Percentiles rank a stretch among this genome's conserved stretches.
Conservation (phyloP, 2,797 vertebrate species). For the Spheniscus humboldti region DNA sequence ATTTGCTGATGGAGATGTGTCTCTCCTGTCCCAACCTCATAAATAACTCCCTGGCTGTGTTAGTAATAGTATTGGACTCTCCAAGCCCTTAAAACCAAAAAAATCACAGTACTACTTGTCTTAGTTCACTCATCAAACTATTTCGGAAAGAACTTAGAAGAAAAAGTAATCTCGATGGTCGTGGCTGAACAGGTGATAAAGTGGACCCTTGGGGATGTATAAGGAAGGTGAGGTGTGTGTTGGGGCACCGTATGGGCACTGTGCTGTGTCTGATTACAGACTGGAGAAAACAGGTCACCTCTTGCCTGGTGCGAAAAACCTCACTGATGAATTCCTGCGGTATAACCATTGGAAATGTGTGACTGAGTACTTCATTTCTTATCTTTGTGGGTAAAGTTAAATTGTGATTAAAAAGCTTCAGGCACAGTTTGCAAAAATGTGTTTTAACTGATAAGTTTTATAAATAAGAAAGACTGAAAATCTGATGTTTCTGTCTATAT, state of each 20-base stretch:
- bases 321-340: not conserved
- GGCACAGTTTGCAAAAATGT: not conserved
- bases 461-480: not conserved
- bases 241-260: accelerated
- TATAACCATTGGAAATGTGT: not conserved
- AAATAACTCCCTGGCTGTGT: not conserved
- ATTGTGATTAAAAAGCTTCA: not conserved
- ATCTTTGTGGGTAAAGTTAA: not conserved
- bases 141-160: not conserved
- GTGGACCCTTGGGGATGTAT: not conserved
- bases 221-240: not conserved
- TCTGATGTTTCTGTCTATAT: not conserved
- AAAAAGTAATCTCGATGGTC: not conserved
- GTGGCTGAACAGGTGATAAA: not conserved
- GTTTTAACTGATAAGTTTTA: not conserved
- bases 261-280: not conserved
- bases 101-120: not conserved
- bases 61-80: not conserved
- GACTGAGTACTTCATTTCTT: not conserved
- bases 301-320: not conserved
- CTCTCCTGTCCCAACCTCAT: not conserved
- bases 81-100: not conserved
- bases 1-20: not conserved
- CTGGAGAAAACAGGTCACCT: not conserved
- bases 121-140: not conserved